Evolutionary conservation across 1,140 invertebrate genomes (phyloP), one percentile per base, ranked within the genome.

Genomic region (Lepidurus couesii): DNA sequence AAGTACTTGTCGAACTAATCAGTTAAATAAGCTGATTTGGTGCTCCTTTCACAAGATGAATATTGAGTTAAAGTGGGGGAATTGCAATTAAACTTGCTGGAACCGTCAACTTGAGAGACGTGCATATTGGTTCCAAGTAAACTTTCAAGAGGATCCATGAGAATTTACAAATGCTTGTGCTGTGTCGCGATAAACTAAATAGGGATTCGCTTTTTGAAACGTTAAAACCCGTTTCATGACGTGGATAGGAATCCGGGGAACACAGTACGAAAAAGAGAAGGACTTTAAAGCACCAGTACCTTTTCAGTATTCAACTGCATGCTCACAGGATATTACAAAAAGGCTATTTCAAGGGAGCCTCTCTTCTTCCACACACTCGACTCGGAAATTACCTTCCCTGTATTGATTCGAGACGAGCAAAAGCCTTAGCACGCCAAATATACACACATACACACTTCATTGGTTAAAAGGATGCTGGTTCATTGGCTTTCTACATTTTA

Each of bases 391-490:
- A 21, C 21, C n/a, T 65, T 65, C 53, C 53, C n/a, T 65, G 53
- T 65, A 65, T 65, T 65, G 53, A 65, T 65, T 65, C 53, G 53
- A 16, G 53, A 65, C 16, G 53, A 21, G 53, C 16, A 65, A 65
- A 65, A 65, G 21, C 53, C 9, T 65, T 65, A 13, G 53, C 53
- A 65, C 53, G 4, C 16, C 53, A 21, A 7, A 65, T 21, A 65
- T 53, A 16, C 47, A 53, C 47, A 53, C 5, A n/a, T 65, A 47
- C 16, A 65, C 53, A 65, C 53, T n/a, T 21, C 7, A 65, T 65
- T 34, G 34, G 34, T 3, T 34, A 34, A 34, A 4, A 34, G 34
- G 34, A 34, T 34, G 34, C 34, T 34, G 3, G 34, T 34, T 34
- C 34, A 34, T 34, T 34, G 34, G 34, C 34, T 34, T 34, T 34